Evolutionary conservation across 2,888 invertebrate species (phyloP).

Genomic region (Mongoloraphidia duomilia): DNA sequence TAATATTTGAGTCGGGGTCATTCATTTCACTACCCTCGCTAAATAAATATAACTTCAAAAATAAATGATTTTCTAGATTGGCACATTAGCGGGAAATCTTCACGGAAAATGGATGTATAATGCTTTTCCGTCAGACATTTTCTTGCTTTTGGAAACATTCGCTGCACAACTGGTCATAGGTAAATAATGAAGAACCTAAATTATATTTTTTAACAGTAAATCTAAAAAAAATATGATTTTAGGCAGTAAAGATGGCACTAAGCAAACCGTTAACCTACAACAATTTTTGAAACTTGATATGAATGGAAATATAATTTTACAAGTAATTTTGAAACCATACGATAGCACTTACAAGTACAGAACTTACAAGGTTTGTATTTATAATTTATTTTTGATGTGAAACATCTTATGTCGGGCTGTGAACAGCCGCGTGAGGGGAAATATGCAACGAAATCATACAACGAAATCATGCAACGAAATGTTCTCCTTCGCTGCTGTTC

Average conservation of each 20-base stretch:
- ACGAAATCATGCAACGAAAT: too few relatives aligned
- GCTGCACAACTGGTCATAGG: constrained; percentile 40
- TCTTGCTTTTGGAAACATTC: constrained; percentile 44
- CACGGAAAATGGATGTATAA: constrained; percentile 49
- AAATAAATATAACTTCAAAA: too few relatives aligned
- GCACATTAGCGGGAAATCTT: constrained; percentile 59
- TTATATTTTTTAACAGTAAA: neutral
- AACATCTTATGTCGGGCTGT: too few relatives aligned
- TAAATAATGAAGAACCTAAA: constrained; percentile 18
- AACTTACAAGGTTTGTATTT: constrained; percentile 22
- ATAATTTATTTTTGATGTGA: neutral
- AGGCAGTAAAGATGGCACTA: neutral
- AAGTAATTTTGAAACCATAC: constrained; percentile 33
- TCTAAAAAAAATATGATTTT: neutral
- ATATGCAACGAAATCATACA: too few relatives aligned
- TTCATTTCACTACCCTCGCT: too few relatives aligned
- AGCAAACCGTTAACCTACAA: neutral
- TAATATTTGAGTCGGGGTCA: too few relatives aligned
- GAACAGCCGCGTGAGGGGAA: too few relatives aligned
- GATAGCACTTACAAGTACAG: constrained; percentile 24
- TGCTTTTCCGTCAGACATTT: constrained; percentile 62
- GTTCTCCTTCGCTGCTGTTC: too few relatives aligned
- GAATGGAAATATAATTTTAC: constrained; percentile 32
- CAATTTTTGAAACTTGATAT: constrained; percentile 32
- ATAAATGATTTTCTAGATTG: constrained; percentile 32